Evolutionary conservation across 2,113 vertebrate genomes (phyloP), one percentile per base, ranked within the genome.

Genomic region (Pterocles orientalis): DNA sequence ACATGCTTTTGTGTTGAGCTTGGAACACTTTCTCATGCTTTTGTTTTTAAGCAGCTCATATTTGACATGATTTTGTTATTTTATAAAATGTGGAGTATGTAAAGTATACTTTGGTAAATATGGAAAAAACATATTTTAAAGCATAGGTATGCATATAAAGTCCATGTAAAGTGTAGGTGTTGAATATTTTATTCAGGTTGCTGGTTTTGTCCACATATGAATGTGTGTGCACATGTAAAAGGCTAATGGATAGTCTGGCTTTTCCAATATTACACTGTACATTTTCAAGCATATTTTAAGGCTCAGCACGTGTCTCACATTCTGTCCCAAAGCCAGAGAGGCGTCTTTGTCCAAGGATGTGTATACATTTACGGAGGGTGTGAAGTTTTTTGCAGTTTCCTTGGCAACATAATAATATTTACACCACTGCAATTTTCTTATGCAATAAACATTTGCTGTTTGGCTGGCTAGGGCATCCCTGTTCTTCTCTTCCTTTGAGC

Each of bases 391-490:
- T 78, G 28, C 29, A 18, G 61, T 92, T 95, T 91, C 96, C 93
- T 84, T 89, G 81, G 72, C 81, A 94, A 86, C 89, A 19, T 48
- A 94, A 88, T 50, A 95, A 86, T 91, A 92, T 95, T 96, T 95
- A 86, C 64, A 86, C 47, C 72, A 88, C 19, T 13, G 36, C 64
- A 50, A 48, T 73, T 91, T 95, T 92, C 86, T 92, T 92, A 45
- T 31, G 77, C 51, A 86, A 73, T 66, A 81, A 91, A 84, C 18
- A n/a, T 77, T 96, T 81, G 64, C 89, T 78, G 12, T 88, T 86
- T 41, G 73, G 50, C 50, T 81, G 83, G n/a, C 60, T 45, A n/a
- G n/a, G 76, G 47, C 47, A 95, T 62, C 58, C 15, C 29, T 65
- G 41, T 15, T 53, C 16, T 47, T 50, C 39, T 61, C 13, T 43